These are phyloP conservation scores for Pogonocichla stellata DNA, from an alignment of 2,113 vertebrate genomes.

Conservation along the genomic window DNA sequence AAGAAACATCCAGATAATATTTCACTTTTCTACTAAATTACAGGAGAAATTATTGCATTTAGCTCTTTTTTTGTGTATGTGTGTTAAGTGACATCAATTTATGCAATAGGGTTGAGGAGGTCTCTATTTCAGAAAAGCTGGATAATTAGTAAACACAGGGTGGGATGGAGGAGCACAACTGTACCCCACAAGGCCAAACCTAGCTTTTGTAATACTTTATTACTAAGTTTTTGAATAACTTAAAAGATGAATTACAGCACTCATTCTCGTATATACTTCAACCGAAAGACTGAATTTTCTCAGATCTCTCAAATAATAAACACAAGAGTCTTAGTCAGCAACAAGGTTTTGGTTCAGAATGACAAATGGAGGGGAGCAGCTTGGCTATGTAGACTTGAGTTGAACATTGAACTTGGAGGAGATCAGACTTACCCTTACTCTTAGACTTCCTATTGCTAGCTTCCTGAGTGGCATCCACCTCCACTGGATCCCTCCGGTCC, in stretches of 20 bases:
- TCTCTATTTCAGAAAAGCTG: neutral
- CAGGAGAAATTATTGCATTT: neutral
- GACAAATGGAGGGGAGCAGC: neutral
- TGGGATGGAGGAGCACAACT: neutral
- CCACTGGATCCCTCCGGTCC: neutral
- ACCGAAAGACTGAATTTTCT: neutral
- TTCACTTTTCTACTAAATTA: neutral
- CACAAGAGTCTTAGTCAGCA: neutral
- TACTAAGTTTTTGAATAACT: neutral
- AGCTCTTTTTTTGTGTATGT: neutral
- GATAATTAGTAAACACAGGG: neutral
- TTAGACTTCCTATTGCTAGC: neutral
- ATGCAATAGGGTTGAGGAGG: neutral
- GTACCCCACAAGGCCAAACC: neutral
- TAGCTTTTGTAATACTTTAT: neutral
- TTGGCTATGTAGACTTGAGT: neutral
- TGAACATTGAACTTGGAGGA: neutral
- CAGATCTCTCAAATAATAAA: neutral
- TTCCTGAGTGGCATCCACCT: neutral
- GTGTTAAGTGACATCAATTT: neutral
- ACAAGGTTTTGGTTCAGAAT: neutral
- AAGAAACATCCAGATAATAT: neutral
- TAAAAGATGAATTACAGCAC: neutral
- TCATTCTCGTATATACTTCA: neutral
- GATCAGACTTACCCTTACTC: neutral